A percentile compares a stretch with the other conserved stretches of the same genome.
Conservation (phyloP, 2,797 vertebrate species). For the Melanotaenia trifasciata region DNA sequence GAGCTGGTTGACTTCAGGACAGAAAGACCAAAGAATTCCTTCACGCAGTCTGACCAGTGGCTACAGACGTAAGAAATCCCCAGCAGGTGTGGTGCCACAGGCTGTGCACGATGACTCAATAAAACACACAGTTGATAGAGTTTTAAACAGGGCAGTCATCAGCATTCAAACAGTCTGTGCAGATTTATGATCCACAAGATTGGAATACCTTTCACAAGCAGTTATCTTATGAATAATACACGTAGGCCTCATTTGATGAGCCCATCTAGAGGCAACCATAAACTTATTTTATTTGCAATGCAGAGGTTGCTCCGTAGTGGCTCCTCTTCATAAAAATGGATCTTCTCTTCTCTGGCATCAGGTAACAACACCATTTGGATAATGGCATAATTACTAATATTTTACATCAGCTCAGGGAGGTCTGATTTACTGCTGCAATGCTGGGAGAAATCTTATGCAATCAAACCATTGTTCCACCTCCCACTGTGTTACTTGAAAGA, state of each 20-base stretch:
- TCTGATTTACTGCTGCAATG: conserved; percentile 75
- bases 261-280: conserved; percentile 67
- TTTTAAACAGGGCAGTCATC: conserved; percentile 62
- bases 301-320: conserved; percentile 43
- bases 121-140: conserved; percentile 56
- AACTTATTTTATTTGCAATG: conserved; percentile 72
- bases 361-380: conserved; percentile 77
- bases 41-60: conserved; percentile 42
- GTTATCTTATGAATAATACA: conserved; percentile 79
- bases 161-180: conserved; percentile 51
- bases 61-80: conserved; percentile 27
- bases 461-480: conserved; percentile 78
- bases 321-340: conserved; percentile 70
- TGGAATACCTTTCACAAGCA: conserved; percentile 68
- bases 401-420: conserved; percentile 72
- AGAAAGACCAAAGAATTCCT: conserved; percentile 51
- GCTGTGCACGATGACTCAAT: conserved; percentile 58
- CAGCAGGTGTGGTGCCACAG: conserved; percentile 56
- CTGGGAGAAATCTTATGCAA: conserved; percentile 73
- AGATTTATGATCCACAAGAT: conserved; percentile 66
- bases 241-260: conserved; percentile 67
- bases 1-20: conserved; percentile 25
- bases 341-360: conserved; percentile 56
- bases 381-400: conserved; percentile 78
- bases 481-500: conserved; percentile 65